phyloP scores from a whole-genome alignment of 2,888 invertebrate genomes.

The Pyrocoelia pectoralis region DNA sequence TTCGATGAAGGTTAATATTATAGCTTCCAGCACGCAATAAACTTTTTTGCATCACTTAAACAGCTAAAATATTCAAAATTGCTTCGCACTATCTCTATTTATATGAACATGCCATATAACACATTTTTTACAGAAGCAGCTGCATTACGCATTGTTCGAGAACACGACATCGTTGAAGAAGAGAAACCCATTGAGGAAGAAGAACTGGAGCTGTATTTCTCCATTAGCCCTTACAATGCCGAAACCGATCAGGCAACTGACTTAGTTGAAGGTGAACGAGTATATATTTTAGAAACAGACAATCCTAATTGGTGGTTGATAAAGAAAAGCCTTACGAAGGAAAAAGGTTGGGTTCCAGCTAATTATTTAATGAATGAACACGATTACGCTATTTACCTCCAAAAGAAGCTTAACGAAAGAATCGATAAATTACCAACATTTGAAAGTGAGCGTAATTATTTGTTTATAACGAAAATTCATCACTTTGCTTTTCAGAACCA shows the following conservation, averaged over 20 bases:
- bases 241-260: constrained; percentile 89
- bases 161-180: constrained; percentile 55
- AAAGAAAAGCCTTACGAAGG: constrained; percentile 86
- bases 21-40: neutral
- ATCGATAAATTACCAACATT: constrained; percentile 91
- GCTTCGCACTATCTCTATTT: neutral
- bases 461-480: neutral
- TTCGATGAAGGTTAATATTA: constrained; percentile 68
- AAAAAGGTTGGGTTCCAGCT: constrained; percentile 94
- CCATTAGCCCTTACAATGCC: constrained; percentile 85
- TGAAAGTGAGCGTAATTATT: constrained; percentile 76
- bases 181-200: constrained; percentile 58
- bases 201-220: constrained; percentile 81
- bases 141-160: constrained; percentile 60
- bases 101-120: no score
- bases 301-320: constrained; percentile 95
- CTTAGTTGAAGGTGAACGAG: constrained; percentile 88
- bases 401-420: constrained; percentile 88
- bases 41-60: constrained; percentile 2
- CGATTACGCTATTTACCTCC: constrained; percentile 82
- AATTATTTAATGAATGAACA: constrained; percentile 84
- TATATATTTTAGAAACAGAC: constrained; percentile 82
- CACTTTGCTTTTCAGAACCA: constrained; percentile 69
- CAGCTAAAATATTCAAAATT: constrained; percentile 6
- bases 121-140: constrained; percentile 58